Evolutionary conservation across 1,140 invertebrate genomes (phyloP), one percentile per base, ranked within the genome.

Genomic region (Rhyzopertha dominica): DNA sequence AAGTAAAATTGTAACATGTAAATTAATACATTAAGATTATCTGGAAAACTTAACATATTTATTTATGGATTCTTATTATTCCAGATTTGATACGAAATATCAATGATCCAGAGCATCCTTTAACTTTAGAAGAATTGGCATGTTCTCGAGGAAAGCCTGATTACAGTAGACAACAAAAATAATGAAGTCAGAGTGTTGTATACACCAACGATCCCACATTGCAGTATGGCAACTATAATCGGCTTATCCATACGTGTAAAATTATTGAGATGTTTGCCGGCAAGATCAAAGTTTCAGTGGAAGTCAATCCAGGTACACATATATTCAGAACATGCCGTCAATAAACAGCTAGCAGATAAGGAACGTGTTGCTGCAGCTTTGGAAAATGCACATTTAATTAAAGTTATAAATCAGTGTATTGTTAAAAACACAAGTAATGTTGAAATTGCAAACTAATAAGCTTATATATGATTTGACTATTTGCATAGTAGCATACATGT

Each of bases 181-280:
- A 91, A 86, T 59, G 69, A 61, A 30, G 79, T 97, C 0, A 66
- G 77, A 45, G 78, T 98, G 3, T 72, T 79, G 45, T 98, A 96
- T 66, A 99, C 95, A 0, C 97, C 97, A 7, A 99, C 97, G 0
- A 98, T 99, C 61, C 95, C 95, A 0, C 96, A 99, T 63, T 99
- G 97, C 62, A 96, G 92, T 57, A 96, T 99, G 94, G 97, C 96
- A 16, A 97, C 96, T 24, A 68, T 99, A 10, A 99, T 99, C 63
- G 97, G 87, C 68, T 67, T 90, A 14, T 84, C 84, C 2, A 88
- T 92, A 53, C 68, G 86, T 45, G 89, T 98, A 0, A 91, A 95
- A 65, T 70, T 99, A 8, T 67, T 97, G 12, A 72, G 95, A 51
- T 84, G 87, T 8, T 67, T 99, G 20, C 95, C 95, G 1, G 63